Conservation (phyloP, 2,797 vertebrate genomes). For the Sphenopsis melanotis region DNA sequence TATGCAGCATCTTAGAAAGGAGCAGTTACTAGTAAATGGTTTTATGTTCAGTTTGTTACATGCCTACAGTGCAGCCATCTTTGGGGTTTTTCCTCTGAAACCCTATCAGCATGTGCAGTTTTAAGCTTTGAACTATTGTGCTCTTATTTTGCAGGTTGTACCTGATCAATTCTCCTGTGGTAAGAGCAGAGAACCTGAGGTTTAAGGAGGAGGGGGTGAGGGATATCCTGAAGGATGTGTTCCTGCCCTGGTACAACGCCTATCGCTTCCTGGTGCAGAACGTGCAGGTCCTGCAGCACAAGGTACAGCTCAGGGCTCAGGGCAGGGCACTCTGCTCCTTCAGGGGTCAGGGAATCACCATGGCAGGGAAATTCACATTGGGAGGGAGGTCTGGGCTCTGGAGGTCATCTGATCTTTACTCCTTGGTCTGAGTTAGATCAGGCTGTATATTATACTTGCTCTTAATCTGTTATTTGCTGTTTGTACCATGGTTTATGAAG, state of each 20-base stretch:
- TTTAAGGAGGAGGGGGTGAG: conserved; percentile 97
- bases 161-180: conserved; percentile 97
- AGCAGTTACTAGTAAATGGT: not conserved
- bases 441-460: not conserved
- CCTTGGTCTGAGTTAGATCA: not conserved
- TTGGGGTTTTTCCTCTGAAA: not conserved
- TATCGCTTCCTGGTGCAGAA: conserved; percentile 98
- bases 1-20: not conserved
- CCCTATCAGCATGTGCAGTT: not conserved
- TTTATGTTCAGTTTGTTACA: not conserved
- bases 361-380: not conserved
- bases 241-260: conserved; percentile 97
- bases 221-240: conserved; percentile 94
- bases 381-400: not conserved
- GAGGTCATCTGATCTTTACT: not conserved
- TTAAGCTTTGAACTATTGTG: not conserved
- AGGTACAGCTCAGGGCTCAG: conserved; percentile 71
- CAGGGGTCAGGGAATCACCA: not conserved
- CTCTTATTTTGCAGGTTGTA: conserved; percentile 81
- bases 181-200: conserved; percentile 93
- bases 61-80: not conserved
- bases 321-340: not conserved
- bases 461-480: not conserved
- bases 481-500: not conserved
- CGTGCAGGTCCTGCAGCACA: conserved; percentile 83